Conservation (phyloP, 1,140 invertebrate species). For the Brachionus manjavacas region DNA sequence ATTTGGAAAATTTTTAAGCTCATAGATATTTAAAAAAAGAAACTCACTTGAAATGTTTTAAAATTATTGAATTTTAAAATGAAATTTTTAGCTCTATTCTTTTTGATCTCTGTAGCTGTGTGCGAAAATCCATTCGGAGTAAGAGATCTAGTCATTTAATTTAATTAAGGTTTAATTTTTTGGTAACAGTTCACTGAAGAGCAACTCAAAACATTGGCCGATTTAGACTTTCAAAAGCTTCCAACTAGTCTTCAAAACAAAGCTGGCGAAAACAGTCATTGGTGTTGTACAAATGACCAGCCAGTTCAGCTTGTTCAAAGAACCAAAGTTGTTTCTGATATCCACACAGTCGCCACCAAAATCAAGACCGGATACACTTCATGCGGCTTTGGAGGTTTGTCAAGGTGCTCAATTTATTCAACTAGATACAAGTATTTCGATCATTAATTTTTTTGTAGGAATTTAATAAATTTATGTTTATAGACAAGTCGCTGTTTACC, state of each 20-base stretch:
- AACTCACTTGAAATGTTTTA: background rate
- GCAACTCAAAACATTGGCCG: background rate
- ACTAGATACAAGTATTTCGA: conserved; percentile 11
- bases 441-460: background rate
- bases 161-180: background rate
- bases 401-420: conserved; percentile 32
- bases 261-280: conserved; percentile 10
- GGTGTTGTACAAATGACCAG: conserved; percentile 40
- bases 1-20: background rate
- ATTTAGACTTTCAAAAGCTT: background rate
- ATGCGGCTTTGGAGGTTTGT: conserved; percentile 27
- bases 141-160: background rate
- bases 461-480: background rate
- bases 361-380: conserved; percentile 37
- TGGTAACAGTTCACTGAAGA: conserved; percentile 24
- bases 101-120: background rate
- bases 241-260: background rate
- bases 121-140: conserved; percentile 35
- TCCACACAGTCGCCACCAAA: conserved; percentile 32
- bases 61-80: background rate
- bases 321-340: conserved; percentile 11
- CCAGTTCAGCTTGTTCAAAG: conserved; percentile 29
- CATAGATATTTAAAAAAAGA: background rate
- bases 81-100: conserved; percentile 34
- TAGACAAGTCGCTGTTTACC: conserved; percentile 26